phyloP scores from a whole-genome alignment of 37 sponge, comb jelly and placozoan species.

The Oscarella lobularis region DNA sequence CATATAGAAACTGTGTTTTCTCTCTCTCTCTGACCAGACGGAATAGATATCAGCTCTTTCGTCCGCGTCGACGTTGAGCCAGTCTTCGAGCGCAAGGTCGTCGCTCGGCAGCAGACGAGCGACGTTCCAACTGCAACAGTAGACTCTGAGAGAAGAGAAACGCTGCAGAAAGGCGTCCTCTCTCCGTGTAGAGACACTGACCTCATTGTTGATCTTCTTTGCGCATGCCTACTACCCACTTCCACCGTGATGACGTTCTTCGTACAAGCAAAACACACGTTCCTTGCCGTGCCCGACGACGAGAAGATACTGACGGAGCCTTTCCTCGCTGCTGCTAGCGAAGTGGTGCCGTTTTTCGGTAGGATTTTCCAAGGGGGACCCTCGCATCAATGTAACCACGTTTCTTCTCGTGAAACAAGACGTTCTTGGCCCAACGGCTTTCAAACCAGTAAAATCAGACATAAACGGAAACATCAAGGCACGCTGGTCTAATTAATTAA shows the following conservation, averaged over 20 bases:
- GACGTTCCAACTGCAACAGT: background rate
- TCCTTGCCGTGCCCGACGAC: constrained; percentile 25
- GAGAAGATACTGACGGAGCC: constrained; percentile 36
- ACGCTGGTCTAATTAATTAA: background rate
- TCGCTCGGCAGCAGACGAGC: too few species aligned
- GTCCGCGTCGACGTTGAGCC: too few species aligned
- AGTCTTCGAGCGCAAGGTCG: too few species aligned
- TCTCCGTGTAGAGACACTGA: background rate
- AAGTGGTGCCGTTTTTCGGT: constrained; percentile 65
- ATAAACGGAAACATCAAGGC: constrained; percentile 58
- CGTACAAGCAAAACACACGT: constrained; percentile 29
- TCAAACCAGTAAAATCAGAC: constrained; percentile 61
- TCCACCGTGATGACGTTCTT: constrained; percentile 63
- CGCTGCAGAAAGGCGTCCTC: too few species aligned
- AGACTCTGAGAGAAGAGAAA: background rate
- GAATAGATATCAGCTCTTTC: too few species aligned
- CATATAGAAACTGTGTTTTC: too few species aligned
- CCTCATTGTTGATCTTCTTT: background rate
- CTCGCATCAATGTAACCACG: too few species aligned
- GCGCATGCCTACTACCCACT: background rate
- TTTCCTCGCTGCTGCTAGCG: constrained; percentile 39
- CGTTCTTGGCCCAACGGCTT: constrained; percentile 42
- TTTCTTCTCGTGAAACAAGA: constrained; percentile 18
- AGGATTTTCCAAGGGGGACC: too few species aligned
- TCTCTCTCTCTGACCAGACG: too few species aligned